phyloP scores from a whole-genome alignment of 2,113 vertebrate genomes.

The Psephotus haematonotus region DNA sequence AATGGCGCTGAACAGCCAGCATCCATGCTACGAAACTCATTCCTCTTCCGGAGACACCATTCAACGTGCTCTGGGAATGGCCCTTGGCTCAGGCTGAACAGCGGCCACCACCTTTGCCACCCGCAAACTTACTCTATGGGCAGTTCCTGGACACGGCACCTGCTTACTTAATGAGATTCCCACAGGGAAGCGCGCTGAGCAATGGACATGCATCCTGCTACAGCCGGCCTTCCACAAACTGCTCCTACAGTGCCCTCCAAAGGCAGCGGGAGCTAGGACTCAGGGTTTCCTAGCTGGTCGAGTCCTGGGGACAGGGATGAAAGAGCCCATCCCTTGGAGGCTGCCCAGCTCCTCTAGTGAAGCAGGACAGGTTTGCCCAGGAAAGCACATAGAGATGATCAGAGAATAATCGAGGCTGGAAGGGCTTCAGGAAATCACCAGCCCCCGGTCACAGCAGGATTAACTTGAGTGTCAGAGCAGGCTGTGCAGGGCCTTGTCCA shows the following conservation, averaged over 20 bases:
- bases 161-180: background rate
- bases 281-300: accelerated
- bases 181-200: background rate
- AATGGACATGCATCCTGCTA: background rate
- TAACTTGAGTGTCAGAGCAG: background rate
- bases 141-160: background rate
- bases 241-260: background rate
- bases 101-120: background rate
- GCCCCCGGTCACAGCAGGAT: background rate
- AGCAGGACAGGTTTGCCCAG: background rate
- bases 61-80: background rate
- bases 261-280: background rate
- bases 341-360: background rate
- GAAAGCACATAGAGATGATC: background rate
- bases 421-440: background rate
- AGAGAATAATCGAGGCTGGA: background rate
- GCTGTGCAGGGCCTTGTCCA: background rate
- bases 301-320: background rate
- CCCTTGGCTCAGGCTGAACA: background rate
- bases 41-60: background rate
- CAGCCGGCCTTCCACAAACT: background rate
- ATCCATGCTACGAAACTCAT: background rate
- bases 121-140: background rate
- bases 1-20: background rate
- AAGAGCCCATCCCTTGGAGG: background rate